Evolutionary conservation across 2,888 invertebrate species (phyloP), one percentile per base, ranked within the genome.

Genomic region (Pomacea canaliculata): DNA sequence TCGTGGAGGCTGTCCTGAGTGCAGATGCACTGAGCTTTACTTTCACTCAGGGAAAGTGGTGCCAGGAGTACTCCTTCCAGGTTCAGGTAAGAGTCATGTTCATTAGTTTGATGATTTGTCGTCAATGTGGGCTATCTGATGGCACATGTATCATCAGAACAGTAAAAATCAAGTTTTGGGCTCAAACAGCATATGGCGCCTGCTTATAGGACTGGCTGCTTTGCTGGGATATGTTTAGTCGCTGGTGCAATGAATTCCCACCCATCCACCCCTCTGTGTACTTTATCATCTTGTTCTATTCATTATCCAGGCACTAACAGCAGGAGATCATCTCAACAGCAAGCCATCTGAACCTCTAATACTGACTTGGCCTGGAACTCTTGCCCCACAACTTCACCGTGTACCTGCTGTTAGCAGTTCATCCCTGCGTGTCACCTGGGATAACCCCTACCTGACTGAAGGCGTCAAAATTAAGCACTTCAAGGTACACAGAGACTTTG

Each of bases 21-120:
- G 83, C 89, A 10, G 90, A 91, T 69, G 89, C 91, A 81, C 83
- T 86, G 46, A 86, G 86, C 73, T 90, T 84, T 81, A 89, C 89
- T 37, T 90, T 86, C 83, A 89, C 90, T 7, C 85, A 88, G 60
- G 91, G 91, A 37, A 85, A 86, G 74, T 88, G 90, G 89, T 91
- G 91, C 78, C 85, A 87, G 73, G 91, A 90, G 73, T 91, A 91
- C 81, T 85, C 87, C 27, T 91, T 91, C 85, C 91, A 91, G 84
- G 89, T 90, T 8, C 90, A 90, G 88, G 89, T 87, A 78, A 71
- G 78, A 74, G 62, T 7, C 16, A 0, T 4, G 3, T 37, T 37
- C 37, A 37, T 37, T 37, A 37, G 37, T 37, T 37, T 37, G 37
- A 1, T 37, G 37, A 0, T 37, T 37, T 37, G 37, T 37, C 5